A percentile compares a stretch with the other conserved stretches of the same genome.
These are phyloP conservation scores for Drosophila kikkawai DNA, from an alignment of 1,140 invertebrate genomes.

Conservation along the genomic window DNA sequence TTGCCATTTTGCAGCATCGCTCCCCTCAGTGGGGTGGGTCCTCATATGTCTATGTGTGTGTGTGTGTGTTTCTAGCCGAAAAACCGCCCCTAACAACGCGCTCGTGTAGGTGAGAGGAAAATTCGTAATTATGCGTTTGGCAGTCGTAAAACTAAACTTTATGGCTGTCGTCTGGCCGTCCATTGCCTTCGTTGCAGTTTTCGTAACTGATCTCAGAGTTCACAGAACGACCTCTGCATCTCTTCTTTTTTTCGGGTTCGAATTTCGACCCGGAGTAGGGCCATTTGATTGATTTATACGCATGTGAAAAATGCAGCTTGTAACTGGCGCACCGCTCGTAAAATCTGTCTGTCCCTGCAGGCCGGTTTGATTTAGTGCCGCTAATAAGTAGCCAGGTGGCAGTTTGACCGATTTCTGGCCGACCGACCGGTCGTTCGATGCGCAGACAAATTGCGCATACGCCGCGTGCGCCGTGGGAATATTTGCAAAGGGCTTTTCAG, in stretches of 20 bases:
- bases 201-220: slow-evolving; percentile 43
- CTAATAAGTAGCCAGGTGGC: slow-evolving; percentile 56
- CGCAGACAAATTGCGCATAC: slow-evolving; percentile 64
- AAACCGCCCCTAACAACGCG: slow-evolving; percentile 30
- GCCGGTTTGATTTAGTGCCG: slow-evolving; percentile 55
- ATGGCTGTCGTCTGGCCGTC: slow-evolving; percentile 47
- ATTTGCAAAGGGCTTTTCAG: not conserved
- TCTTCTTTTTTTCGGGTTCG: slow-evolving; percentile 1
- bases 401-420: slow-evolving; percentile 38
- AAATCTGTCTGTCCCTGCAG: slow-evolving; percentile 40
- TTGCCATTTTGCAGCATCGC: slow-evolving; percentile 50
- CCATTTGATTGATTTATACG: slow-evolving; percentile 72
- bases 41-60: not conserved
- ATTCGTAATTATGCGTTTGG: slow-evolving; percentile 71
- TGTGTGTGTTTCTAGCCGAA: slow-evolving; percentile 7
- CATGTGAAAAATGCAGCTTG: slow-evolving; percentile 65
- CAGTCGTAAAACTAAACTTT: slow-evolving; percentile 80
- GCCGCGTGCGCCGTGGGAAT: slow-evolving; percentile 46
- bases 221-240: slow-evolving; percentile 30
- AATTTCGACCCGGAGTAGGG: slow-evolving; percentile 13
- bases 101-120: slow-evolving; percentile 55
- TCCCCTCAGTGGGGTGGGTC: slow-evolving; percentile 29
- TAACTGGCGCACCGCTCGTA: slow-evolving; percentile 47
- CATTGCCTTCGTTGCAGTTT: slow-evolving; percentile 18
- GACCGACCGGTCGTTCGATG: slow-evolving; percentile 6